Percentiles rank a stretch among this genome's conserved stretches.
These are phyloP conservation scores for Tiphia femorata DNA, from an alignment of 2,888 invertebrate species.

Conservation along the genomic window DNA sequence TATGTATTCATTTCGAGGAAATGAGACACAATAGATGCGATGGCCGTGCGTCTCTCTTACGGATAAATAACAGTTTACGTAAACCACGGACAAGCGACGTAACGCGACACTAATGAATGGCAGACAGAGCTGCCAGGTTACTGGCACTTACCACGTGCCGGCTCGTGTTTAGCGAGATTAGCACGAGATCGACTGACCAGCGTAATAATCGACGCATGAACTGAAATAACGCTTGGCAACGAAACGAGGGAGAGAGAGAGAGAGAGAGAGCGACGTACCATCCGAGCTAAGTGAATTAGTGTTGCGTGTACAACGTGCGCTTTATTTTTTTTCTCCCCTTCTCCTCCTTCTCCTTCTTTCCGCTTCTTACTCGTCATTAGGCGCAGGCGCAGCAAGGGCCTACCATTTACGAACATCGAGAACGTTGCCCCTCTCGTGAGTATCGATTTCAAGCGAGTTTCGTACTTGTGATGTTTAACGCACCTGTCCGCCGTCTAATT, in stretches of 20 bases:
- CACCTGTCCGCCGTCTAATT: background rate
- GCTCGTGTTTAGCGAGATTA: constrained; percentile 55
- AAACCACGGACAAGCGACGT: constrained; percentile 16
- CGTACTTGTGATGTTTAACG: constrained; percentile 4
- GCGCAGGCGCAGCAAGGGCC: constrained; percentile 48
- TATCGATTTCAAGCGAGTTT: constrained; percentile 41
- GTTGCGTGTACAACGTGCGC: constrained; percentile 39
- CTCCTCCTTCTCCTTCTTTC: too few relatives aligned
- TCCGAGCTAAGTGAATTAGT: constrained; percentile 51
- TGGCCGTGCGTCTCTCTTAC: too few relatives aligned
- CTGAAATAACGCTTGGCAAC: constrained; percentile 39
- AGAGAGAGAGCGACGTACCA: background rate
- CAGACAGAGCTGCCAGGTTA: constrained; percentile 27
- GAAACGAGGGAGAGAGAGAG: too few relatives aligned
- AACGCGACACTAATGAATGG: constrained; percentile 37
- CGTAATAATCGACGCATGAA: constrained; percentile 47
- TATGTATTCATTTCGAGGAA: too few relatives aligned
- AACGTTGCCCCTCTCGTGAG: constrained; percentile 34
- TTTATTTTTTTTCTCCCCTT: constrained; percentile 15
- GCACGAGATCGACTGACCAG: constrained; percentile 47
- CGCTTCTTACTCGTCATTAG: too few relatives aligned
- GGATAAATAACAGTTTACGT: too few relatives aligned
- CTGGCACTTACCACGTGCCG: constrained; percentile 51
- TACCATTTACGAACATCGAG: constrained; percentile 26
- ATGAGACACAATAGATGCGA: too few relatives aligned